Conservation (phyloP, 2,113 vertebrate species). For the Nothocercus nigrocapillus region DNA sequence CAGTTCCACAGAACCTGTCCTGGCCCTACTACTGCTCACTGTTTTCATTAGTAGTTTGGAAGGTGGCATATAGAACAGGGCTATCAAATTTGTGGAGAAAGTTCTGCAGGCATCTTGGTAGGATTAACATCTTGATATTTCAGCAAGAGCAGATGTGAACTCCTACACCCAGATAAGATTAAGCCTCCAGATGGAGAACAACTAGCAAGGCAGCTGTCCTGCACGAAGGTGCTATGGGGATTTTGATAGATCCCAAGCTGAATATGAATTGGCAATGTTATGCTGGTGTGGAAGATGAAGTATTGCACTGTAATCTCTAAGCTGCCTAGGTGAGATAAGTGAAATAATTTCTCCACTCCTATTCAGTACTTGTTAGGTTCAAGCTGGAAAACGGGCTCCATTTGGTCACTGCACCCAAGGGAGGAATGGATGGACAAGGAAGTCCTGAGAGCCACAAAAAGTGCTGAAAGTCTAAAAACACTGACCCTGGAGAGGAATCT, state of each 20-base stretch:
- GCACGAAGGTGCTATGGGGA: neutral
- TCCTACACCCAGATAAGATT: neutral
- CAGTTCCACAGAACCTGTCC: neutral
- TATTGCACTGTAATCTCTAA: neutral
- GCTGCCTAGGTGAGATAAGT: neutral
- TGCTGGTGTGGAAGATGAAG: neutral
- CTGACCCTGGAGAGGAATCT: neutral
- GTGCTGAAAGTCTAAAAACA: neutral
- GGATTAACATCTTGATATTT: neutral
- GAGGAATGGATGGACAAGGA: neutral
- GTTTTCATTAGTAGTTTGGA: neutral
- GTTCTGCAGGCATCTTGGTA: neutral
- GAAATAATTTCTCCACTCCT: neutral
- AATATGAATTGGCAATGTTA: neutral
- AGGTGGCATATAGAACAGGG: fast-evolving
- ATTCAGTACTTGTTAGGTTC: neutral
- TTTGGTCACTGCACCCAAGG: neutral
- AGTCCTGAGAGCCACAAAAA: neutral
- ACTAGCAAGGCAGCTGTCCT: neutral
- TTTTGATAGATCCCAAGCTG: neutral
- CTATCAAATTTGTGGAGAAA: neutral
- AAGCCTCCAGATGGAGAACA: neutral
- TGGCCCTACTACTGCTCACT: fast-evolving
- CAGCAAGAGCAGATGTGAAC: neutral
- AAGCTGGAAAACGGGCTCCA: neutral